phyloP scores from a whole-genome alignment of 92 coral and sea anemone genomes.

The Porites evermanni region DNA sequence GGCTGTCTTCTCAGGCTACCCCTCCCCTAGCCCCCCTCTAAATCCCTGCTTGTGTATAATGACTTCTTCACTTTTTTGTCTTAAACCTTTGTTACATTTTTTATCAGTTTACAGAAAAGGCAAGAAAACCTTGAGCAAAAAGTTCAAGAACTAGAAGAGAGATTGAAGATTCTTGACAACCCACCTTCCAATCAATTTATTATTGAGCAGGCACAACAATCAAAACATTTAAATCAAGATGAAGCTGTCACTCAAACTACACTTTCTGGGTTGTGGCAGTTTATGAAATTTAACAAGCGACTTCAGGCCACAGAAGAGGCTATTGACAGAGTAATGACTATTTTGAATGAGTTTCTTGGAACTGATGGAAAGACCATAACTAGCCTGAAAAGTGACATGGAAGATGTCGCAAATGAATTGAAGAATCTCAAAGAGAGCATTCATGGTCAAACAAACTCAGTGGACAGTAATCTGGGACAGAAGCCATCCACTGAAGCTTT shows the following conservation, averaged over 20 bases:
- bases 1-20: too few relatives aligned
- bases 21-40: neutral
- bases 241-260: conserved; percentile 44
- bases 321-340: conserved; percentile 88
- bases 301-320: conserved; percentile 96
- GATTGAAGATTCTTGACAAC: conserved; percentile 75
- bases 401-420: conserved; percentile 71
- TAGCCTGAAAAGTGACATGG: conserved; percentile 60
- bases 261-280: conserved; percentile 93
- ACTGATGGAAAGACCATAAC: conserved; percentile 60
- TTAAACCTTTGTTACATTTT: neutral
- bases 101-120: conserved; percentile 57
- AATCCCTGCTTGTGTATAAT: neutral
- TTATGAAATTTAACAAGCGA: conserved; percentile 87
- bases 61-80: neutral
- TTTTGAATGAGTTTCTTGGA: conserved; percentile 81
- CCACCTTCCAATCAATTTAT: conserved; percentile 75
- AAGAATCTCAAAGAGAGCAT: conserved; percentile 63
- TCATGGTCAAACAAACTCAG: neutral
- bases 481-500: neutral
- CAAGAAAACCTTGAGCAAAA: conserved; percentile 75
- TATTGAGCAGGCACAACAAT: conserved; percentile 73
- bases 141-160: conserved; percentile 81
- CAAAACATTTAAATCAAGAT: neutral
- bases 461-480: neutral